Evolutionary conservation across 2,113 vertebrate species (phyloP).

Genomic region (Dermatemys mawii): DNA sequence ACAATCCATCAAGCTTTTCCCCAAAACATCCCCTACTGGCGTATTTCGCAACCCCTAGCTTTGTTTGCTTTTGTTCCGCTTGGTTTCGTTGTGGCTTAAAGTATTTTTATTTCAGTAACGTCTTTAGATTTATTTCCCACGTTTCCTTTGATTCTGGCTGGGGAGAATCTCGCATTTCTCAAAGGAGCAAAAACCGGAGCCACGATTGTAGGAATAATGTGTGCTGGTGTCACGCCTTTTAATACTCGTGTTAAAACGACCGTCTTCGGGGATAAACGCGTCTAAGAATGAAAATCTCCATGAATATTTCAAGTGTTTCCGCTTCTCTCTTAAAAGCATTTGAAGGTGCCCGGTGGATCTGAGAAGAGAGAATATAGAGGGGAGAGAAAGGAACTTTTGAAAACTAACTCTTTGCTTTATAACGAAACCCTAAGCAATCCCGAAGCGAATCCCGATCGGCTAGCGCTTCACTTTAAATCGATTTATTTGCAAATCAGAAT

Average conservation of each 20-base stretch:
- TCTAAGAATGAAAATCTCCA: neutral
- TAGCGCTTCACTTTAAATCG: too few relatives aligned
- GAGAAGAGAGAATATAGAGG: neutral
- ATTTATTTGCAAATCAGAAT: neutral
- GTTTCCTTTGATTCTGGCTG: neutral
- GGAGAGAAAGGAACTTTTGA: neutral
- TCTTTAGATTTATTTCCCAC: neutral
- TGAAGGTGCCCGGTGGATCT: neutral
- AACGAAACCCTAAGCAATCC: neutral
- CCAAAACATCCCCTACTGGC: too few relatives aligned
- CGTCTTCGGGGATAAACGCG: neutral
- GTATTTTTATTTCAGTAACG: neutral
- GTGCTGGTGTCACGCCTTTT: neutral
- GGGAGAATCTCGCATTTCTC: too few relatives aligned
- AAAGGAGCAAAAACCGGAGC: neutral
- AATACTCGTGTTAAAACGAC: neutral
- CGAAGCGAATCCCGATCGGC: neutral
- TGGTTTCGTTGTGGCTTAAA: neutral
- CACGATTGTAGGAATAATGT: fast-evolving
- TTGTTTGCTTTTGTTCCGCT: too few relatives aligned
- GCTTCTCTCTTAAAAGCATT: neutral
- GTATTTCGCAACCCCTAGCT: too few relatives aligned
- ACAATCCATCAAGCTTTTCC: too few relatives aligned
- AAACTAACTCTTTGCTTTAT: neutral
- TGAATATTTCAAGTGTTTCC: neutral